Evolutionary conservation across 2,797 vertebrate genomes (phyloP).

Genomic region (Nannoperca australis): DNA sequence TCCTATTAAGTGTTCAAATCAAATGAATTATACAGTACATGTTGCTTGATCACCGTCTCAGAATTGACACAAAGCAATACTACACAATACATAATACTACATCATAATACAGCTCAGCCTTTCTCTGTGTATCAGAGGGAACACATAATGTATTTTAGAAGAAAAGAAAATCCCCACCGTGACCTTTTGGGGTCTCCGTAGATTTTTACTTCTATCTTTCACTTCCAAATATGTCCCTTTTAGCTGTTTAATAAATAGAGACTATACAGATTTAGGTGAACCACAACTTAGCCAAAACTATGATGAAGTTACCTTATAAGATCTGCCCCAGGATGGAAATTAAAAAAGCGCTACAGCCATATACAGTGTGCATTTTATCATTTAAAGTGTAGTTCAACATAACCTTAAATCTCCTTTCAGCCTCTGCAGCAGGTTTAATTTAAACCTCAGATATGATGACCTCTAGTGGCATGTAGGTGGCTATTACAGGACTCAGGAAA

Average conservation of each 20-base stretch:
- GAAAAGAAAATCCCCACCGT: not conserved
- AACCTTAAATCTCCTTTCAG: not conserved
- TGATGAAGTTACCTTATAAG: not conserved
- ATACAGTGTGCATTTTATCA: conserved; percentile 1
- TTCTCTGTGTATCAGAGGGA: not conserved
- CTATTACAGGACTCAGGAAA: not conserved
- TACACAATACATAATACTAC: not conserved
- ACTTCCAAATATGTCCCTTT: not conserved
- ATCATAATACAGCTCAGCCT: not conserved
- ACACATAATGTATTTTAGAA: not conserved
- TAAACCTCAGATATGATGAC: not conserved
- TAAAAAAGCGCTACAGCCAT: not conserved
- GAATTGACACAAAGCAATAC: too few relatives aligned
- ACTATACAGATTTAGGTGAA: not conserved
- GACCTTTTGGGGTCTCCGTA: not conserved
- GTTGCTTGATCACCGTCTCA: too few relatives aligned
- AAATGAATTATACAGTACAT: not conserved
- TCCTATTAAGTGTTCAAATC: not conserved
- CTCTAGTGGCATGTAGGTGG: conserved; percentile 4
- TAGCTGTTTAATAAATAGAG: conserved; percentile 8
- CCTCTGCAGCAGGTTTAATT: not conserved
- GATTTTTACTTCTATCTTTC: not conserved
- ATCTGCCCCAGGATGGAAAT: conserved; percentile 10
- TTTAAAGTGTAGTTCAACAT: conserved; percentile 8
- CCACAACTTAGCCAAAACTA: conserved; percentile 4